Conservation (phyloP, 2,113 vertebrate genomes). For the Struthidea cinerea region DNA sequence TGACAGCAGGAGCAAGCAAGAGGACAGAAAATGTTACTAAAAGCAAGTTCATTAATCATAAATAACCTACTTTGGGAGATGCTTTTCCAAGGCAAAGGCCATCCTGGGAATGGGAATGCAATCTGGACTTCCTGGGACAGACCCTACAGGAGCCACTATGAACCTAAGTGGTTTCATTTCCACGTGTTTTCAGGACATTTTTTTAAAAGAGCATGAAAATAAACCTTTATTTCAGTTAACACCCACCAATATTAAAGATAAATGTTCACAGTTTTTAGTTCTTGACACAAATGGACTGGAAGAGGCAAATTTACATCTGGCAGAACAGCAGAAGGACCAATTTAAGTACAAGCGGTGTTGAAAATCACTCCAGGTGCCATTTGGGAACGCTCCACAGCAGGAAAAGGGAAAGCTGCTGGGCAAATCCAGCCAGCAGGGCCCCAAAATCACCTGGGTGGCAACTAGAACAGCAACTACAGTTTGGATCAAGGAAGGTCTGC, state of each 20-base stretch:
- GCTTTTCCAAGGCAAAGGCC: neutral
- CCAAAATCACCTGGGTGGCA: neutral
- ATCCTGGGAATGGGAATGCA: neutral
- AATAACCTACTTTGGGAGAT: neutral
- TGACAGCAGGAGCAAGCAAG: neutral
- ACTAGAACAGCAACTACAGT: neutral
- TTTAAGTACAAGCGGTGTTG: neutral
- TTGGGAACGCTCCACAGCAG: neutral
- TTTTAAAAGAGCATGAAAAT: constrained; percentile 78
- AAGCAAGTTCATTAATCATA: neutral
- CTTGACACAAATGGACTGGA: constrained; percentile 65
- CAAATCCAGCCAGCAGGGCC: neutral
- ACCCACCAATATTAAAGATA: constrained; percentile 63
- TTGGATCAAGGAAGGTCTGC: neutral
- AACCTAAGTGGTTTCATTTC: neutral
- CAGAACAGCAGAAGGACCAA: constrained; percentile 46
- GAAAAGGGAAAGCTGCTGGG: neutral
- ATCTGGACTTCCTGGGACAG: neutral
- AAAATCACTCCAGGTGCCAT: neutral
- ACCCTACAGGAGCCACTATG: neutral
- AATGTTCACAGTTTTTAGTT: constrained; percentile 73
- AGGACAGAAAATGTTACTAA: neutral
- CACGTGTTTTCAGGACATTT: constrained; percentile 49
- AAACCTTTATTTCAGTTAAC: constrained; percentile 79
- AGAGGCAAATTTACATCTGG: constrained; percentile 69